A percentile compares a stretch with the other conserved stretches of the same genome.
Evolutionary conservation across 2,113 vertebrate species (phyloP).

Genomic region (Microcebus griseorufus): DNA sequence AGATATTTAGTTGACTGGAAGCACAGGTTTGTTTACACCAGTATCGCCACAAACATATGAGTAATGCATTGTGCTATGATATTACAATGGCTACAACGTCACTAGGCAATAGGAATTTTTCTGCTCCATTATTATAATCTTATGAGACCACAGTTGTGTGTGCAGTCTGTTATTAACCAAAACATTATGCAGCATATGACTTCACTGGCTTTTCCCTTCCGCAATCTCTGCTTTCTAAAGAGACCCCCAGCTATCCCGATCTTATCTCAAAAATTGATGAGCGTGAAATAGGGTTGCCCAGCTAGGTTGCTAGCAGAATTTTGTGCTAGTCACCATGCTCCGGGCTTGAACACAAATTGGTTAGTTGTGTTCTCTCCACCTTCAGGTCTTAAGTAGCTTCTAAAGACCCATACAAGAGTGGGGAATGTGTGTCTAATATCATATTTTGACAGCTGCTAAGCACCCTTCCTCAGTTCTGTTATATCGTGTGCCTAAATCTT

Average conservation of each 20-base stretch:
- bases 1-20: too few relatives aligned
- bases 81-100: too few relatives aligned
- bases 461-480: neutral
- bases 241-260: neutral
- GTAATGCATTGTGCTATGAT: too few relatives aligned
- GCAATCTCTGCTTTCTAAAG: neutral
- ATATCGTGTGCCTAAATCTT: neutral
- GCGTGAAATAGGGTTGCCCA: neutral
- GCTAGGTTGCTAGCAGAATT: neutral
- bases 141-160: too few relatives aligned
- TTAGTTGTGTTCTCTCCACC: neutral
- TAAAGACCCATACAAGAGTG: neutral
- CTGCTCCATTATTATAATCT: too few relatives aligned
- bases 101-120: too few relatives aligned
- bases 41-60: too few relatives aligned
- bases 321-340: neutral
- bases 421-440: neutral
- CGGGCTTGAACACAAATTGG: neutral
- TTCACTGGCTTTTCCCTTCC: neutral
- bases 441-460: neutral
- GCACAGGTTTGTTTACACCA: too few relatives aligned
- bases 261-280: neutral
- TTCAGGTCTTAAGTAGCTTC: neutral
- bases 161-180: neutral
- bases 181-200: neutral